Evolutionary conservation across 1,140 invertebrate species (phyloP).

Genomic region (Procambarus clarkii): DNA sequence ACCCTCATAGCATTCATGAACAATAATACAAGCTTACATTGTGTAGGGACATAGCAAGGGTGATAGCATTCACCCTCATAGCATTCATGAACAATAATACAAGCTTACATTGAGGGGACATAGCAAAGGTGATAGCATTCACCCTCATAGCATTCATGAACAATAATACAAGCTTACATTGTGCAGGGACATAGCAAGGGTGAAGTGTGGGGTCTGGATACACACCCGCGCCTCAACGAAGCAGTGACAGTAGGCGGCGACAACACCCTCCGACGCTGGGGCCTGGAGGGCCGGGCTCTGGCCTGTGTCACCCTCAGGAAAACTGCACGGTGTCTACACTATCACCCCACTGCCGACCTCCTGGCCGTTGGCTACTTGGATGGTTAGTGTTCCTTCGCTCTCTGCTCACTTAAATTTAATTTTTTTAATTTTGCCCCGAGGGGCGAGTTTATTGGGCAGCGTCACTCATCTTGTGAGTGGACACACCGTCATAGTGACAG

Average conservation of each 20-base stretch:
- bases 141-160: too few species aligned
- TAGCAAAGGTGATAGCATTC: too few species aligned
- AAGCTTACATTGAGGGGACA: too few species aligned
- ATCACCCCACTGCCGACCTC: constrained; percentile 48
- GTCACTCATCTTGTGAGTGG: too few species aligned
- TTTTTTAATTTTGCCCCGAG: too few species aligned
- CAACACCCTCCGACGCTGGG: constrained; percentile 67
- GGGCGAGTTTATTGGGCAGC: too few species aligned
- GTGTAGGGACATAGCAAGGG: constrained; percentile 69
- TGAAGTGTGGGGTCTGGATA: constrained; percentile 71
- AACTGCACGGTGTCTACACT: constrained; percentile 60
- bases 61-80: constrained; percentile 1
- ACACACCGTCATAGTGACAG: too few species aligned
- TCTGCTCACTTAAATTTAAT: not conserved
- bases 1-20: too few species aligned
- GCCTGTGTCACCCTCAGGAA: constrained; percentile 58
- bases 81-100: too few species aligned
- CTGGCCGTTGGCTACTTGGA: constrained; percentile 68
- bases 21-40: too few species aligned
- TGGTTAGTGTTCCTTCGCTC: constrained; percentile 27
- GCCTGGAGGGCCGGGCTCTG: constrained; percentile 47
- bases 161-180: too few species aligned
- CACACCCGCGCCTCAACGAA: constrained; percentile 58
- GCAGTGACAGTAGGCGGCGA: constrained; percentile 70
- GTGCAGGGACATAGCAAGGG: constrained; percentile 69